phyloP scores from a whole-genome alignment of 2,113 vertebrate genomes.

The Riparia riparia region DNA sequence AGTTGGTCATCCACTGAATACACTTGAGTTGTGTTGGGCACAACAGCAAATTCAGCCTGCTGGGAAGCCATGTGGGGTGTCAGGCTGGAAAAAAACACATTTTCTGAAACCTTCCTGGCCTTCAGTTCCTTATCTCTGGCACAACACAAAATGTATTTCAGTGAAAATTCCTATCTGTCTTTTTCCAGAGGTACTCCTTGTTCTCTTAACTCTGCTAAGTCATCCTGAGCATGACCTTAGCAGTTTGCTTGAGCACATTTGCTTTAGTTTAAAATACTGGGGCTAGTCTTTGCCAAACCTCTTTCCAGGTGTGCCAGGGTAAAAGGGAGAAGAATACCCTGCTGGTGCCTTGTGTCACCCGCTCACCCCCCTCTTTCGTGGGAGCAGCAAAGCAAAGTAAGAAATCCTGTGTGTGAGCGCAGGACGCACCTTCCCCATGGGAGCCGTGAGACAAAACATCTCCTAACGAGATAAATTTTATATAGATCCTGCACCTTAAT shows the following conservation, averaged over 20 bases:
- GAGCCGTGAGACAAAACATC: accelerated
- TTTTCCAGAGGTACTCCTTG: background rate
- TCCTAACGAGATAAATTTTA: slow-evolving; percentile 33
- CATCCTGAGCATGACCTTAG: background rate
- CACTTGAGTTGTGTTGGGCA: background rate
- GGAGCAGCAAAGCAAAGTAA: background rate
- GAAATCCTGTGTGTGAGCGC: background rate
- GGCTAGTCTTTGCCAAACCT: background rate
- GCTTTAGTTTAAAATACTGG: background rate
- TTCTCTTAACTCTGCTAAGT: background rate
- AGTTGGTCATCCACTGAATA: background rate
- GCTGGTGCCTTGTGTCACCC: background rate
- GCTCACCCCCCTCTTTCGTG: background rate
- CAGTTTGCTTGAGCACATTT: background rate
- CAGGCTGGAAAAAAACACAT: background rate
- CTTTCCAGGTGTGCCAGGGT: background rate
- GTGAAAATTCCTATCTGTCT: background rate
- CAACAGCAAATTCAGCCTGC: background rate
- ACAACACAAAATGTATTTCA: background rate
- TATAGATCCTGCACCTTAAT: background rate
- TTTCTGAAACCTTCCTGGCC: background rate
- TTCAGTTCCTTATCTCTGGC: background rate
- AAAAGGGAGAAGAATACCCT: background rate
- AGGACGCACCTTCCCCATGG: background rate
- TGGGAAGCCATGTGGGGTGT: background rate